These are phyloP conservation scores for Mycalesis mineus DNA, from an alignment of 2,888 invertebrate genomes.

Conservation along the genomic window DNA sequence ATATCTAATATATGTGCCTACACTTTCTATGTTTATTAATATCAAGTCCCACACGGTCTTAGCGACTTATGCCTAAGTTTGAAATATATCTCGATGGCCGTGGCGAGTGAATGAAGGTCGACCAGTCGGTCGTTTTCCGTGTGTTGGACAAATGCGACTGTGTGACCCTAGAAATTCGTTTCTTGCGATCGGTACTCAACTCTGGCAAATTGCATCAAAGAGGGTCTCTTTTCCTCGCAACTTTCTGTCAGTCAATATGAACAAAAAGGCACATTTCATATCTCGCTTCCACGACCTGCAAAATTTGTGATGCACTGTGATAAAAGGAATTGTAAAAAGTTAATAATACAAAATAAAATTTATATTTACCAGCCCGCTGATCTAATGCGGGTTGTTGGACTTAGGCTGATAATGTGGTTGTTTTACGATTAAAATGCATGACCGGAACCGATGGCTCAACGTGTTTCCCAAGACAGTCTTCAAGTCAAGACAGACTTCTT, in stretches of 20 bases:
- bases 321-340: too few relatives aligned
- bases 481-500: too few relatives aligned
- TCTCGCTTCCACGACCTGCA: too few relatives aligned
- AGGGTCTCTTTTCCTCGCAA: not conserved
- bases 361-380: too few relatives aligned
- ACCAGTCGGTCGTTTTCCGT: slow-evolving; percentile 35
- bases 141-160: slow-evolving; percentile 31
- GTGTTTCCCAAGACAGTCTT: too few relatives aligned
- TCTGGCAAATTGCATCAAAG: not conserved
- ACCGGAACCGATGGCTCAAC: too few relatives aligned
- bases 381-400: too few relatives aligned
- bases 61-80: slow-evolving; percentile 12
- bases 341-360: too few relatives aligned
- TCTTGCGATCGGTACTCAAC: not conserved
- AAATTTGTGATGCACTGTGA: too few relatives aligned
- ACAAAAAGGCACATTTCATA: not conserved
- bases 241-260: not conserved
- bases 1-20: not conserved
- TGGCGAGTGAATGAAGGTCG: slow-evolving; percentile 38
- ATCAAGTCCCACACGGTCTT: slow-evolving; percentile 11
- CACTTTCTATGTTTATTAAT: slow-evolving; percentile 5
- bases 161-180: slow-evolving; percentile 27
- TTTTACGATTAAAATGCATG: too few relatives aligned
- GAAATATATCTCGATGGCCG: slow-evolving; percentile 30
- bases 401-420: too few relatives aligned